Base-by-base conservation (phyloP, 2,113 vertebrate genomes). In the Xiphias gladius region DNA sequence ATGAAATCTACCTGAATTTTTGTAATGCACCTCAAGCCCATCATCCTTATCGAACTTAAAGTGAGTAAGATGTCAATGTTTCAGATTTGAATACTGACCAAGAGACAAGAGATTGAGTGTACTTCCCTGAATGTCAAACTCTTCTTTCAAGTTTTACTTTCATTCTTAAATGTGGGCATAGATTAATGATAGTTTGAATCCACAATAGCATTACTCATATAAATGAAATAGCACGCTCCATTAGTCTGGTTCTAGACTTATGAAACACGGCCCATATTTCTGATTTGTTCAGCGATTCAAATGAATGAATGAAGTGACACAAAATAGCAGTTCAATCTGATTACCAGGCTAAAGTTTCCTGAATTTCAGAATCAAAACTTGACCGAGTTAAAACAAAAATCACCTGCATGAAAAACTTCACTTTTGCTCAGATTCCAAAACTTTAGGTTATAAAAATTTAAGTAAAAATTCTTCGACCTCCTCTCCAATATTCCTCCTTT, bases 401-500 rank as follows among this genome's bases (percentile, higher is more conserved):
- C 59, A 61, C 61, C 65, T 71, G 70, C 55, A 11, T 14, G 39
- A 14, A 48, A 61, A 70, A 79, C 46, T 37, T 61, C 37, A 20
- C 10, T 67, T 50, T 73, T 46, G 26, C 22, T 65, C 57, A 12
- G 20, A 22, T 39, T 58, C 26, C 30, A 26, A 67, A 65, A 79
- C 5, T 19, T 46, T 55, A 63, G 75, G 63, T 35, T 16, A 63
- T 58, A 32, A 74, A 54, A 75, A 7, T 1, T 55, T 62, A 20
- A 30, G 37, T 69, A 57, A 62, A 63, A 79, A 79, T 62, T 11
- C n/a, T 32, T 14, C 46, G 41, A 77, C 76, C 83, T 88, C 30
- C 1, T 74, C 13, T 71, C 22, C 26, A 67, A 26, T 73, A 73
- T 50, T 41, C 4, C 73, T 54, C 19, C 68, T 85, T 84, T 35